Base-by-base conservation (phyloP, 2,888 invertebrate species). In the Oscheius sp. region DNA sequence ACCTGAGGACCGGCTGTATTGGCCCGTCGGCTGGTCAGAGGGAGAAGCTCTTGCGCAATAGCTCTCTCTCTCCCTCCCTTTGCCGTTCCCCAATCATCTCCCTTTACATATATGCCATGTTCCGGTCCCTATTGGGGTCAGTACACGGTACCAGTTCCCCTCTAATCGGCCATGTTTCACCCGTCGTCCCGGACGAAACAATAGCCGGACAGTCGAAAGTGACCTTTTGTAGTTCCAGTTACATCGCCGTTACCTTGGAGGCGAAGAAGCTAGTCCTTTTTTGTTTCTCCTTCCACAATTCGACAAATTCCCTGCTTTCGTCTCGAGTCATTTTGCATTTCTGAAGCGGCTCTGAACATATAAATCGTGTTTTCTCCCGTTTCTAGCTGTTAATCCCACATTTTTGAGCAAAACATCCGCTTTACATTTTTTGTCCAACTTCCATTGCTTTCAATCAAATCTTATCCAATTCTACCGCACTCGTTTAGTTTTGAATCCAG, bases 111-210 rank as follows among this genome's bases (percentile, higher is more conserved):
- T 45, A 61, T 61, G 61, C 29, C 45, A 42, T 42, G 29, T 42
- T 61, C 61, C 61, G 61, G 61, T 61, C 61, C 61, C 61, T 61
- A 61, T 61, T 61, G 61, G 61, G 61, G 61, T 61, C 61, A 61
- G 61, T 61, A 15, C 55, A 55, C 45, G 61, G 61, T 45, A 61
- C 61, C 27, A 25, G 61, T 61, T 45, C 45, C 61, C 42, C 57
- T 27, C 45, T 61, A 61, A 61, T 61, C 61, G 61, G 27, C 25
- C 42, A 61, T 61, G 61, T 61, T 61, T 61, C 61, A 58, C 58
- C 23, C 42, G 34, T 5, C 57, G 57, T 8, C 27, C 27, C n/a
- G 42, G 8, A 23, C 52, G 37, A 57, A 57, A 57, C 61, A 61
- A 61, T 20, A 27, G 61, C 29, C 42, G 34, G 29, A 25, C 25